Evolutionary conservation across 2,888 invertebrate genomes (phyloP).

Genomic region (Ochropleura leucogaster): DNA sequence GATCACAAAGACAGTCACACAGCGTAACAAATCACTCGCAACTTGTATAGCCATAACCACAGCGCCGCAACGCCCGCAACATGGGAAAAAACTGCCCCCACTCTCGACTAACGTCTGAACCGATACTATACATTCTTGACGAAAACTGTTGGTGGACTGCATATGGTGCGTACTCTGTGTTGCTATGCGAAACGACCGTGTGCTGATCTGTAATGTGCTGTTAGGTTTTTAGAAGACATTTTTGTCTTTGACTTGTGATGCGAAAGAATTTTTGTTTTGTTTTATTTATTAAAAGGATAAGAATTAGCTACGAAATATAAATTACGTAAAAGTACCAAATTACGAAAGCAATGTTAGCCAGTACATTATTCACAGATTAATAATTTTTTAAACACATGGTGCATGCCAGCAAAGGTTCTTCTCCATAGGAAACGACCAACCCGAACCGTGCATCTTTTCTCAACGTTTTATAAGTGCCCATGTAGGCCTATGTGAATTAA

Average conservation of each 20-base stretch:
- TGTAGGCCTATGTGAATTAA: too few relatives aligned
- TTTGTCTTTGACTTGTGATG: background rate
- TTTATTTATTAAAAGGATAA: too few relatives aligned
- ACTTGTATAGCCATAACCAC: slow-evolving; percentile 64
- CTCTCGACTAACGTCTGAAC: slow-evolving; percentile 64
- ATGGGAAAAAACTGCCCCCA: slow-evolving; percentile 68
- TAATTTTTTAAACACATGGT: too few relatives aligned
- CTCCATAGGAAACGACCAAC: too few relatives aligned
- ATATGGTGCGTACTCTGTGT: slow-evolving; percentile 52
- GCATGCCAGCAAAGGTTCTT: too few relatives aligned
- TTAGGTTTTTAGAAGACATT: slow-evolving; percentile 12
- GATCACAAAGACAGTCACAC: slow-evolving; percentile 62
- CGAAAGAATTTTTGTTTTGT: background rate
- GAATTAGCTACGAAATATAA: too few relatives aligned
- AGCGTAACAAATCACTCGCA: slow-evolving; percentile 67
- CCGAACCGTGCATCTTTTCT: too few relatives aligned
- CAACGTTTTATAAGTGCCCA: too few relatives aligned
- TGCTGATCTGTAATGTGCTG: slow-evolving; percentile 19
- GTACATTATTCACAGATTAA: too few relatives aligned
- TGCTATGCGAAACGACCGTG: slow-evolving; percentile 35
- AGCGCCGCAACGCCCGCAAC: slow-evolving; percentile 56
- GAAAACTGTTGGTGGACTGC: slow-evolving; percentile 65
- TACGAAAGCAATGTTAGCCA: too few relatives aligned
- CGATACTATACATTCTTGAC: slow-evolving; percentile 70
- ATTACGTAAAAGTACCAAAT: too few relatives aligned